Conservation (phyloP, 2,797 vertebrate genomes). For the Aphelocoma californica region DNA sequence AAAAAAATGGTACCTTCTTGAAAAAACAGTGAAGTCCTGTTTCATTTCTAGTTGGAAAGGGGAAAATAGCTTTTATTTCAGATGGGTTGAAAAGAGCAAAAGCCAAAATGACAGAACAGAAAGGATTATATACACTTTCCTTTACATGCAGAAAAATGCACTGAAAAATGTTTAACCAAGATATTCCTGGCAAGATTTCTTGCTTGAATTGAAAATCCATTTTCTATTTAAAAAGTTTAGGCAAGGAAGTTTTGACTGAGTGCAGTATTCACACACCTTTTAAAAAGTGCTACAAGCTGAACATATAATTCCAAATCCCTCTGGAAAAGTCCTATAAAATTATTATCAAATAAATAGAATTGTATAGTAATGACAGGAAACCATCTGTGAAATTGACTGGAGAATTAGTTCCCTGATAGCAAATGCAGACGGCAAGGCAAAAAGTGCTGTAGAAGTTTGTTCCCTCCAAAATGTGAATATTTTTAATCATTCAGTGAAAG, state of each 20-base stretch:
- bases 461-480: slow-evolving; percentile 36
- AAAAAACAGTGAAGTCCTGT: background rate
- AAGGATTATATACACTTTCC: background rate
- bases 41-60: background rate
- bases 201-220: slow-evolving; percentile 27
- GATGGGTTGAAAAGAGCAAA: slow-evolving; percentile 13
- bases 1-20: background rate
- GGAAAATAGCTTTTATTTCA: slow-evolving; percentile 7
- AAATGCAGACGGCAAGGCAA: slow-evolving; percentile 11
- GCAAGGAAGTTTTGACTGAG: slow-evolving; percentile 21
- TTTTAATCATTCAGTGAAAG: slow-evolving; percentile 56
- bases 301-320: slow-evolving; percentile 33
- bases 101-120: slow-evolving; percentile 19
- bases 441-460: slow-evolving; percentile 29
- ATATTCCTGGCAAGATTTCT: background rate
- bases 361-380: slow-evolving; percentile 60
- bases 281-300: slow-evolving; percentile 23
- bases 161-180: slow-evolving; percentile 14
- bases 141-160: background rate
- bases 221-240: slow-evolving; percentile 37
- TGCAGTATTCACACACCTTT: slow-evolving; percentile 7
- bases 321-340: slow-evolving; percentile 54
- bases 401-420: slow-evolving; percentile 46
- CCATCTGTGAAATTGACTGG: slow-evolving; percentile 60
- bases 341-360: slow-evolving; percentile 66